Evolutionary conservation across 2,888 invertebrate species (phyloP).

Genomic region (Celastrina argiolus): DNA sequence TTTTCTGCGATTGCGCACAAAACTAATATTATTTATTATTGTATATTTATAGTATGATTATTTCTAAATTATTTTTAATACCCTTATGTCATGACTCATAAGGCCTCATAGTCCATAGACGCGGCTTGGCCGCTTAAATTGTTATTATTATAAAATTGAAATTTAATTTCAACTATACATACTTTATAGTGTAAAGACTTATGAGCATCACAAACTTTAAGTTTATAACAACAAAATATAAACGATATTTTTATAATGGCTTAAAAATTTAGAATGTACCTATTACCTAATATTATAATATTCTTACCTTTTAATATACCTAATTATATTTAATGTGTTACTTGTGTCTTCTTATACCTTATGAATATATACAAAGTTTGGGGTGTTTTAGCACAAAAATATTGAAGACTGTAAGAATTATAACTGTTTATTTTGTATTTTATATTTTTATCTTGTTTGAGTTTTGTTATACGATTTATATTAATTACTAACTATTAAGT

Average conservation of each 20-base stretch:
- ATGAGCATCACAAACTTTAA: background rate
- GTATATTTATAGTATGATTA: background rate
- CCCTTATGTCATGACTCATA: background rate
- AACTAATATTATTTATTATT: too few species aligned
- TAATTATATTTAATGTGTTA: too few species aligned
- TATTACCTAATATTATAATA: background rate
- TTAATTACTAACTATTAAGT: background rate
- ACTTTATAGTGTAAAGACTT: background rate
- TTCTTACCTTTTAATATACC: too few species aligned
- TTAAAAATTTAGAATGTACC: background rate
- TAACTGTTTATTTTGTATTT: background rate
- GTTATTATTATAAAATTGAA: background rate
- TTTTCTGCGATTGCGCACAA: background rate
- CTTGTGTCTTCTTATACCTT: background rate
- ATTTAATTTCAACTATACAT: background rate
- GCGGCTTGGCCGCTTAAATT: background rate
- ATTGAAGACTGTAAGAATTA: background rate
- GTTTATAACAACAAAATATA: too few species aligned
- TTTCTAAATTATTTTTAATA: background rate
- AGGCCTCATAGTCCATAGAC: background rate
- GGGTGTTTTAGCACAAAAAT: background rate
- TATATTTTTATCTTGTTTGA: background rate
- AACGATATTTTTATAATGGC: background rate
- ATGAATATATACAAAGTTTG: background rate
- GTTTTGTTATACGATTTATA: background rate